These are phyloP conservation scores for Dallia pectoralis DNA, from an alignment of 2,797 vertebrate genomes.

Conservation along the genomic window DNA sequence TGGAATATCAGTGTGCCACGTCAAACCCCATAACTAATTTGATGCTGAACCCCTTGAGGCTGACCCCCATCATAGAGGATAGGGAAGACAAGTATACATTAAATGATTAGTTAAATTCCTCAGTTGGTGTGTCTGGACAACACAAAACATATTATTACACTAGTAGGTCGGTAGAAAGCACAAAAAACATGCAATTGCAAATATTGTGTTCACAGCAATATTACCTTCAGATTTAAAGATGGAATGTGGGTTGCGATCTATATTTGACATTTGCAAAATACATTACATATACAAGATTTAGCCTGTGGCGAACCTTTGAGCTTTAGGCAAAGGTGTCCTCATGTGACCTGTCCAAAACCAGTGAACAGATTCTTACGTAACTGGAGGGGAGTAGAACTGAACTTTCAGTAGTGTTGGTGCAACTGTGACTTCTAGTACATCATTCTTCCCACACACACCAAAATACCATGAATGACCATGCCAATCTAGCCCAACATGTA, in stretches of 20 bases:
- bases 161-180: conserved; percentile 70
- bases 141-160: conserved; percentile 49
- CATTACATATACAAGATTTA: conserved; percentile 16
- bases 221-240: conserved; percentile 52
- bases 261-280: conserved; percentile 14
- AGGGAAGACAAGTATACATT: neutral
- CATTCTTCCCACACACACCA: conserved; percentile 56
- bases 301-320: conserved; percentile 25
- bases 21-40: conserved; percentile 17
- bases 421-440: conserved; percentile 34
- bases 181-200: conserved; percentile 66
- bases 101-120: neutral
- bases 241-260: conserved; percentile 11
- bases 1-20: conserved; percentile 12
- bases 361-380: conserved; percentile 25
- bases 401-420: conserved; percentile 48
- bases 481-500: conserved; percentile 54
- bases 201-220: conserved; percentile 67
- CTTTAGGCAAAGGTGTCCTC: conserved; percentile 33
- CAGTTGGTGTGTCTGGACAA: neutral
- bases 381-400: conserved; percentile 40
- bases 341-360: conserved; percentile 19
- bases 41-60: conserved; percentile 32
- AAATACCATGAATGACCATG: conserved; percentile 58
- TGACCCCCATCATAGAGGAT: conserved; percentile 42